Conservation (phyloP, 2,888 invertebrate genomes). For the Leistus spinibarbis region DNA sequence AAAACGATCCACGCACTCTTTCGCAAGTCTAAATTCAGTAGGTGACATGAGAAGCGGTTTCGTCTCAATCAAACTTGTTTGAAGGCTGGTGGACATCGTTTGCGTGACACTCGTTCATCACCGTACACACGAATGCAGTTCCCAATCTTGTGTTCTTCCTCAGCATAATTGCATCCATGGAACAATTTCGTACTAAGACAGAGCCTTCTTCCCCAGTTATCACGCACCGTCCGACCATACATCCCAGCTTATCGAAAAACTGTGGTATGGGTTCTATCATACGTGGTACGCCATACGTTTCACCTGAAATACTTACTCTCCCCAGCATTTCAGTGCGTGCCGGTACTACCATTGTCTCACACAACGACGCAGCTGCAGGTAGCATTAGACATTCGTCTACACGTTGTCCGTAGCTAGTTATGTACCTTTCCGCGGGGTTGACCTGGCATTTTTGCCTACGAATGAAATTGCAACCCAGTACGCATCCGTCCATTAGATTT, state of each 20-base stretch:
- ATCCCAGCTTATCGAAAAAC: neutral
- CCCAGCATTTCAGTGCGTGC: conserved; percentile 4
- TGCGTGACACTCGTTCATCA: too few relatives aligned
- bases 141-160: too few relatives aligned
- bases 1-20: neutral
- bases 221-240: neutral
- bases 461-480: conserved; percentile 1
- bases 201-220: too few relatives aligned
- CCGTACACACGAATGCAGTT: too few relatives aligned
- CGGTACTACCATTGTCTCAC: conserved; percentile 1
- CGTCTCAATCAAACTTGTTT: neutral
- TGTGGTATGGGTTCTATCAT: too few relatives aligned
- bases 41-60: neutral
- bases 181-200: too few relatives aligned
- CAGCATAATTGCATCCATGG: too few relatives aligned
- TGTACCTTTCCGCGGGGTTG: neutral
- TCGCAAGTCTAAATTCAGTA: neutral
- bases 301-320: too few relatives aligned
- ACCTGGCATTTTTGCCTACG: too few relatives aligned
- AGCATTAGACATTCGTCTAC: neutral
- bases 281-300: neutral
- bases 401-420: neutral
- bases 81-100: too few relatives aligned
- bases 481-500: conserved; percentile 2
- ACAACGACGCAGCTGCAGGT: neutral